Evolutionary conservation across 2,113 vertebrate genomes (phyloP), one percentile per base, ranked within the genome.

Genomic region (Pampusana beccarii): DNA sequence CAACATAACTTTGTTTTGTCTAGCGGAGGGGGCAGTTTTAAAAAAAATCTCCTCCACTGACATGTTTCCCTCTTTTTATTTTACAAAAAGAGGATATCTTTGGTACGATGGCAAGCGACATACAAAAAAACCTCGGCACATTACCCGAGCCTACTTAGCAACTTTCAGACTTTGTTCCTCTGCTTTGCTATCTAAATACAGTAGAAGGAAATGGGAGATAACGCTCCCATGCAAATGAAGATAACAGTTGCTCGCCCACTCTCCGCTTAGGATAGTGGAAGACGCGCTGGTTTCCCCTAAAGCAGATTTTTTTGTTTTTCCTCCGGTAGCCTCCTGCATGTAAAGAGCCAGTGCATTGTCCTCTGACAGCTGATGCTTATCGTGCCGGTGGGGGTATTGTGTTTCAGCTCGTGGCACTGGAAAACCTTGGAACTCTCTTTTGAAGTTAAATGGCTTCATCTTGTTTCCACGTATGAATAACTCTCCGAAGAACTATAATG

Each of bases 361-460:
- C 96, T 74, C 90, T 95, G 97, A 97, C 95, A 97, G 97, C 97
- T 96, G 97, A 98, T 97, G 97, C 84, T 96, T 97, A 98, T 98
- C 98, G 96, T 56, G 80, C 95, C 97, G 46, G 74, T 71, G 96
- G 90, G 83, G 97, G 97, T 95, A 97, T 98, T 97, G 97, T 97
- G 96, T 98, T 98, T 97, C 98, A 97, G 88, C 88, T 94, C 94
- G 97, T 95, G 97, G 96, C 97, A 92, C 91, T 96, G 97, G 96
- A 92, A 98, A 98, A 95, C 95, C 86, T 69, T 69, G 95, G 29
- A 97, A 98, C 95, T 98, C 97, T 96, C 98, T 98, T 95, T 98
- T 98, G 98, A 98, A 98, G 98, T 98, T 97, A 93, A 98, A 97
- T 90, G 95, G 96, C 97, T 97, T 98, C 93, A 95, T 97, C 98